Evolutionary conservation across 2,113 vertebrate species (phyloP).

Genomic region (Mormoops blainvillei): DNA sequence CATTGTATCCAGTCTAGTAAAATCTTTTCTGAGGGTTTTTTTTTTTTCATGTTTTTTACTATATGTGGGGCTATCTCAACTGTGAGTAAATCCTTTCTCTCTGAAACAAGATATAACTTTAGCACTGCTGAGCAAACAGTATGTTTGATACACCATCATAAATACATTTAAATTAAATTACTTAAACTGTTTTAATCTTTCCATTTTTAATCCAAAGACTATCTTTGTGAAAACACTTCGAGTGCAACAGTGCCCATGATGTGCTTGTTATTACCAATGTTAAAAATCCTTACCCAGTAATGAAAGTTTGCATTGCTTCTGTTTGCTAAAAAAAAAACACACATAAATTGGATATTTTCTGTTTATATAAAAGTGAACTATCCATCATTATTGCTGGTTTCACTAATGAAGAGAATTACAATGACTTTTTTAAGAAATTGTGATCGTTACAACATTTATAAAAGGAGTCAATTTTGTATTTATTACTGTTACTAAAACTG

Average conservation of each 20-base stretch:
- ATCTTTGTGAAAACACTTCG: constrained; percentile 45
- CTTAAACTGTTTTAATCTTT: constrained; percentile 63
- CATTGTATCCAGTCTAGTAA: background rate
- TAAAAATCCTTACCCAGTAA: constrained; percentile 48
- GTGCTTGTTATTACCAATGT: constrained; percentile 44
- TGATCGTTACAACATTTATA: background rate
- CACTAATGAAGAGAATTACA: background rate
- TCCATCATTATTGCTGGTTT: background rate
- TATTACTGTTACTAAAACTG: background rate
- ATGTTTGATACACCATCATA: constrained; percentile 56
- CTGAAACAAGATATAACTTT: background rate
- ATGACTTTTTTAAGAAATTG: background rate
- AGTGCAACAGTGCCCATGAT: constrained; percentile 27
- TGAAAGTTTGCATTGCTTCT: constrained; percentile 28
- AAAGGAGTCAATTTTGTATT: background rate
- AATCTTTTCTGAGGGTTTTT: background rate
- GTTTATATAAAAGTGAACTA: background rate
- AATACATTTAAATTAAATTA: constrained; percentile 76
- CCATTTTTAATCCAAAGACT: constrained; percentile 62
- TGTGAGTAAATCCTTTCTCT: constrained; percentile 4
- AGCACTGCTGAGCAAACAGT: constrained; percentile 64
- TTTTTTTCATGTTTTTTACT: background rate
- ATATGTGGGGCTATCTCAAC: background rate
- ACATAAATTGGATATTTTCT: constrained; percentile 2
- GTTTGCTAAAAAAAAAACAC: constrained; percentile 5